These are phyloP conservation scores for Hiodon alosoides DNA, from an alignment of 2,113 vertebrate species.

Conservation along the genomic window DNA sequence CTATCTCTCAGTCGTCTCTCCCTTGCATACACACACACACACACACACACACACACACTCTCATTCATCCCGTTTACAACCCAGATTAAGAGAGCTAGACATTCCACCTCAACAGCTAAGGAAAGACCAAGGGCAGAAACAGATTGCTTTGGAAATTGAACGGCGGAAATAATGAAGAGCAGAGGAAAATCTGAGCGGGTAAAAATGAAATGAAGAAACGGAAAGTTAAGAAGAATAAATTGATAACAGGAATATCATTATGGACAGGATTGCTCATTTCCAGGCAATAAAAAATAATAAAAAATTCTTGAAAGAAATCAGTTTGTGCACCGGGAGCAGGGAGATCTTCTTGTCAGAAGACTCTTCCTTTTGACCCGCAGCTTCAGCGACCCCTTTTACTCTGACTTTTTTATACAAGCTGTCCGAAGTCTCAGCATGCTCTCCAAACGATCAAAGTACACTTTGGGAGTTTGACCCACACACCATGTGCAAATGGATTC, in stretches of 20 bases:
- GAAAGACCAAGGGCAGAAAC: slow-evolving; percentile 49
- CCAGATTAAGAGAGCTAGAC: slow-evolving; percentile 58
- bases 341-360: too few species aligned
- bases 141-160: slow-evolving; percentile 38
- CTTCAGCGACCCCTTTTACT: neutral
- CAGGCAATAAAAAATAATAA: too few species aligned
- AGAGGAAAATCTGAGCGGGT: neutral
- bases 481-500: slow-evolving; percentile 68
- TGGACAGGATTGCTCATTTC: slow-evolving; percentile 23
- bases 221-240: neutral
- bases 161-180: slow-evolving; percentile 13
- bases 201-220: neutral
- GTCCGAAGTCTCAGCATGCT: too few species aligned
- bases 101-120: slow-evolving; percentile 46
- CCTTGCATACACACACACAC: neutral
- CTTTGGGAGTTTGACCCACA: slow-evolving; percentile 68
- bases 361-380: slow-evolving; percentile 3
- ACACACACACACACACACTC: slow-evolving; percentile 1
- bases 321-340: too few species aligned
- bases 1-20: neutral
- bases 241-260: neutral
- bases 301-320: too few species aligned
- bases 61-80: slow-evolving; percentile 55
- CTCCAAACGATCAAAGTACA: slow-evolving; percentile 59
- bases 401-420: slow-evolving; percentile 31